phyloP scores from a whole-genome alignment of 92 coral and sea anemone species.

The Palythoa grandiflora region DNA sequence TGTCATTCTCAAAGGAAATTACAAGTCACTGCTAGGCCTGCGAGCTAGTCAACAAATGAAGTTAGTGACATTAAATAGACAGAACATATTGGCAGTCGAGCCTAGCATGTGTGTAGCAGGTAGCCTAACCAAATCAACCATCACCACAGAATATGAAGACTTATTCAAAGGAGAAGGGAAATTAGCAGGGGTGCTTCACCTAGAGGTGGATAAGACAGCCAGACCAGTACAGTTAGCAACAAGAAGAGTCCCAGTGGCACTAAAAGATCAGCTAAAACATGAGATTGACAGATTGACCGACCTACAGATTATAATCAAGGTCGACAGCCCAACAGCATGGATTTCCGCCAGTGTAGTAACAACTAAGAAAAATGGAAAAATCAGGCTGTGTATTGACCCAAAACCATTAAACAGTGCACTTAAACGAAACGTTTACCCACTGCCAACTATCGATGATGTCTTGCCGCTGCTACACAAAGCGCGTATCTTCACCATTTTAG shows the following conservation, averaged over 20 bases:
- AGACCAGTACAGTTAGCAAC: slow-evolving; percentile 52
- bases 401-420: no score
- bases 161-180: slow-evolving; percentile 60
- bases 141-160: slow-evolving; percentile 38
- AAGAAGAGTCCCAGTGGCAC: slow-evolving; percentile 53
- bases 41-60: slow-evolving; percentile 50
- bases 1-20: background rate
- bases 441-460: no score
- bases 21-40: slow-evolving; percentile 36
- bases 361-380: no score
- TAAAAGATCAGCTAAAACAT: slow-evolving; percentile 21
- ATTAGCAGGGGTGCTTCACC: slow-evolving; percentile 12
- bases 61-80: slow-evolving; percentile 44
- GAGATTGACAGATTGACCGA: no score
- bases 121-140: slow-evolving; percentile 5
- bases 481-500: no score
- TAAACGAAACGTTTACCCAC: no score
- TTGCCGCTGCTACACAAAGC: no score
- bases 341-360: no score
- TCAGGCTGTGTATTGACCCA: no score
- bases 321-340: no score
- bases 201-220: background rate
- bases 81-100: slow-evolving; percentile 56
- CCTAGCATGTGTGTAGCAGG: background rate
- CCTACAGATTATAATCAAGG: no score